Base-by-base conservation (phyloP, 2,888 invertebrate genomes). In the Caenorhabditis angaria region DNA sequence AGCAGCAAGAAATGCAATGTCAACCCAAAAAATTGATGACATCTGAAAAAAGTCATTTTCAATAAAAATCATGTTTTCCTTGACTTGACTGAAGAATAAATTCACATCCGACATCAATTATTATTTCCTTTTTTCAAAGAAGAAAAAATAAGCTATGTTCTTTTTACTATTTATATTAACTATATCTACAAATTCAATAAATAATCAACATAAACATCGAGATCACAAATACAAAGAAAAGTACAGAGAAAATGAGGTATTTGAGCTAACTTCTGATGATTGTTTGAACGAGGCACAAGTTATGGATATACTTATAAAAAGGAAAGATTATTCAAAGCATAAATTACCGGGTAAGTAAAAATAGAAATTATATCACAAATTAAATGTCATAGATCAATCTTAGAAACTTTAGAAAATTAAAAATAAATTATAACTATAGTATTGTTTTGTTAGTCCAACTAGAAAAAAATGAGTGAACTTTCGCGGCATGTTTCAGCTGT, bases 221-320 rank as follows among this genome's bases (percentile, higher is more conserved):
- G 22, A 53, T 27, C 53, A 53, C 18, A 18, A 8, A 53, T 50
- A 6, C n/a, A 6, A 8, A n/a, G 6, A 12, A n/a, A n/a, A 12
- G 22, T 6, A n/a, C 50, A 14, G 22, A 50, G 18, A 12, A 12
- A 6, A 50, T 12, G 27, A 25, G 8, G 27, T 25, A 22, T 27
- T 59, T 18, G 51, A 57, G 4, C 62, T 65, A 25, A 50, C 69
- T 0, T 35, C 56, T 2, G 53, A 61, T 14, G 77, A 70, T 24
- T 78, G 78, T 73, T 59, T 78, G 24, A 72, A 66, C 48, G 78
- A 78, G 54, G 73, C 71, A 12, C 65, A 73, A 27, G 53, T 78
- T 1, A 70, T 78, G 63, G 64, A 64, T 27, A 56, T 35, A 2
- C 64, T 78, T 20, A 67, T 78, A 2, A 29, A 35, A 0, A 54